A percentile compares a stretch with the other conserved stretches of the same genome.
phyloP scores from a whole-genome alignment of 1,140 invertebrate species.

The Aphidius ervi region DNA sequence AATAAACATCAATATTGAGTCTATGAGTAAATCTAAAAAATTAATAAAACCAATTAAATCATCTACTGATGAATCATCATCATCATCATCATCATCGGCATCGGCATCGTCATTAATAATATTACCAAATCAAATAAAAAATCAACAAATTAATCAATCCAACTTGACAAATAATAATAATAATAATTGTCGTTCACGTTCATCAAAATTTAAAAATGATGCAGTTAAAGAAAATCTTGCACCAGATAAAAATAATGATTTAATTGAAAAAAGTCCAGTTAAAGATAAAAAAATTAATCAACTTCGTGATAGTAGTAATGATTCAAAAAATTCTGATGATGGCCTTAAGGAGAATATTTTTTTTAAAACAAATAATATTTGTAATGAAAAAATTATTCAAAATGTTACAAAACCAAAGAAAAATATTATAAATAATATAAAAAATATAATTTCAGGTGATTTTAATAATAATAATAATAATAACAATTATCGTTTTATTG shows the following conservation, averaged over 20 bases:
- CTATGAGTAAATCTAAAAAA: not conserved
- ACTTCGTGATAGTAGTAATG: not conserved
- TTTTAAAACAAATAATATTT: not conserved
- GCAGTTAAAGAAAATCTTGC: too few relatives aligned
- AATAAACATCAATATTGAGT: not conserved
- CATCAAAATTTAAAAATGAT: too few relatives aligned
- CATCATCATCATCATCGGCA: not conserved
- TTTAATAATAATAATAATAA: not conserved
- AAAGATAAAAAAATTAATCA: too few relatives aligned
- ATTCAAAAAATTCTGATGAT: not conserved
- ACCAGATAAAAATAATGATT: too few relatives aligned
- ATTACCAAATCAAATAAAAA: not conserved
- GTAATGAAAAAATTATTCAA: constrained; percentile 2
- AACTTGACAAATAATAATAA: not conserved
- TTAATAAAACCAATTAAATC: too few relatives aligned
- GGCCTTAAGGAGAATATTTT: not conserved
- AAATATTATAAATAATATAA: constrained; percentile 3
- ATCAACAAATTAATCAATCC: not conserved
- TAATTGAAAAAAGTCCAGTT: too few relatives aligned
- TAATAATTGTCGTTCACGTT: not conserved
- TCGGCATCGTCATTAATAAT: not conserved
- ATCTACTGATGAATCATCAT: not conserved
- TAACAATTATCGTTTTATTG: constrained; percentile 28
- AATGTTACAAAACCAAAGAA: not conserved
- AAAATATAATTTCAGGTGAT: constrained; percentile 9